Base-by-base conservation (phyloP, 2,797 vertebrate species). In the Anableps anableps region DNA sequence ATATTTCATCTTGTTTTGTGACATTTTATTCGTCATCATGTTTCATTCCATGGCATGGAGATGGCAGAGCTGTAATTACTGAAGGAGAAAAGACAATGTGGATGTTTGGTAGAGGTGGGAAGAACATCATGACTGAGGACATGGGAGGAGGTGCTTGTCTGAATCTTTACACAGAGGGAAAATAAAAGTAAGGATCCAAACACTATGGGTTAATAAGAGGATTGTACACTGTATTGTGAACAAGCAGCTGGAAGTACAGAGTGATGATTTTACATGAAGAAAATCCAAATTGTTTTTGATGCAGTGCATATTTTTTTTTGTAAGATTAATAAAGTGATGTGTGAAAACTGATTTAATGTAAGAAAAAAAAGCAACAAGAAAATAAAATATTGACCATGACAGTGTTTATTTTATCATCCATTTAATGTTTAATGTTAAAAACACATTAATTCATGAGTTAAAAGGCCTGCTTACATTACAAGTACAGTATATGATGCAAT, bases 51-150 rank as follows among this genome's bases (percentile, higher is more conserved):
- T 83, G 78, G 80, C 41, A 75, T 5, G 8, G 73, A 84, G 71
- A 81, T 91, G 83, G 79, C 85, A 88, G 80, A 90, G 85, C 73
- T 83, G 87, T 88, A 88, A 90, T 90, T 86, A 91, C n/a, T 76
- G 13, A 60, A 47, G 31, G 72, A 16, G 45, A 34, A 75, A 81
- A 50, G 2, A 31, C 74, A 70, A 55, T 64, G 36, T 78, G 26
- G 16, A 5, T 82, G 55, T 82, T 78, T 60, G 55, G 50, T 62
- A 34, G 48, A 74, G 41, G 48, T 64, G 64, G 50, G 74, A 26
- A 70, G 53, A 64, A 38, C 68, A 51, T 64, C 55, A 68, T 62
- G 51, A 80, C 26, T 66, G 58, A 77, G 70, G n/a, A 80, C 72
- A 45, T 79, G 41, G 62, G 21, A 13, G 36, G 62, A 36, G 5